phyloP scores from a whole-genome alignment of 2,797 vertebrate species.

The Melanotaenia pygmaea region DNA sequence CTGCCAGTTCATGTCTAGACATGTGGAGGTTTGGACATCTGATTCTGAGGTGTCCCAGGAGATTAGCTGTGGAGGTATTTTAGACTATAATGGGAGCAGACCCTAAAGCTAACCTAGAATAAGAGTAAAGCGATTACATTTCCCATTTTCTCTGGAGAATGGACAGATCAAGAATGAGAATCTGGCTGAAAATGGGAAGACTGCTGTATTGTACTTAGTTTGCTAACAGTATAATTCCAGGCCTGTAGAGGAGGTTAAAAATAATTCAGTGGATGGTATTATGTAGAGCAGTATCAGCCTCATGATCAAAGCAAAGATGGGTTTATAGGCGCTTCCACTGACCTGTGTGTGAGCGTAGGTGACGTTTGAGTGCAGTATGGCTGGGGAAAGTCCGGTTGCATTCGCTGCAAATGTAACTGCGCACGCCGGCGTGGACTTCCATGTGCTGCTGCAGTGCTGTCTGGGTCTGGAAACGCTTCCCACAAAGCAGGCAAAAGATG shows the following conservation, averaged over 20 bases:
- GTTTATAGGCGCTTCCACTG: conserved; percentile 26
- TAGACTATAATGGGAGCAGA: conserved; percentile 22
- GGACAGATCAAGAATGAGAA: background rate
- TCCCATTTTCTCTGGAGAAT: background rate
- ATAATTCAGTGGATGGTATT: background rate
- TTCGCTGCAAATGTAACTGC: conserved; percentile 96
- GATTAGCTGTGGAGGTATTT: conserved; percentile 8
- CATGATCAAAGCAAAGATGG: background rate
- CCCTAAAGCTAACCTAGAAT: conserved; percentile 4
- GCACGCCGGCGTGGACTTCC: conserved; percentile 94
- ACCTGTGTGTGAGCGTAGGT: conserved; percentile 91
- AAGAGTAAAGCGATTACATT: conserved; percentile 4
- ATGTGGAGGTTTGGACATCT: conserved; percentile 12
- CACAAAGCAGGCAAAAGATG: conserved; percentile 94
- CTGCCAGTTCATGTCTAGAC: background rate
- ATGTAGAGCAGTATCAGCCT: background rate
- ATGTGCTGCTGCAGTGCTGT: conserved; percentile 95
- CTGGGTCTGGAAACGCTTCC: conserved; percentile 95
- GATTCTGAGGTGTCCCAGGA: conserved; percentile 5
- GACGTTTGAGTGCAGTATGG: conserved; percentile 95
- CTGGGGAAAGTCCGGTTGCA: conserved; percentile 97
- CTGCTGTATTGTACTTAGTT: background rate
- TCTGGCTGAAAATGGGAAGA: background rate
- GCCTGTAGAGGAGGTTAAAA: conserved; percentile 1
- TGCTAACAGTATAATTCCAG: background rate